Evolutionary conservation across 1,140 invertebrate species (phyloP), one percentile per base, ranked within the genome.

Genomic region (Ladona fulva): DNA sequence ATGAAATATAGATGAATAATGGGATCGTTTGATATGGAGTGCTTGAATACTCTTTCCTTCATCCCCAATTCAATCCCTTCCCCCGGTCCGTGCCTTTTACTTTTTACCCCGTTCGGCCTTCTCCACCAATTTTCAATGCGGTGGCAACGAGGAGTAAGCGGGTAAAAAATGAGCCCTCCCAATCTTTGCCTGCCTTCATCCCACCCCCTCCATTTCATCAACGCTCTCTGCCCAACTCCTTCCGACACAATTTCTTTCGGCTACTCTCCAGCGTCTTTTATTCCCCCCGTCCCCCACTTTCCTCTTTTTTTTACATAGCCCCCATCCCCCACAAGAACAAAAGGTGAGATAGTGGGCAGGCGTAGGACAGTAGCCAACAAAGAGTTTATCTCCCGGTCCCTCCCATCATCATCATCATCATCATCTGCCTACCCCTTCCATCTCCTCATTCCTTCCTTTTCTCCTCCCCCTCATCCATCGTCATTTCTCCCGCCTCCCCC

Each of bases 21-120:
- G 52, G 52, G 14, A 66, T 66, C 52, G 52, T 66, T 16, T 66
- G n/a, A 66, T 66, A 22, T 5, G 52, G n/a, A 19, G 52, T 5
- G 16, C 14, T 16, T 12, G 52, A 66, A 66, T 22, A 66, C 84
- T 84, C 85, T 85, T 85, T 85, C 84, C 80, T 82, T 81, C 82
- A 84, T 85, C 85, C 84, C 83, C 84, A 83, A 84, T 85, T 84
- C 84, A 84, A 83, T 82, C 81, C 82, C 82, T 78, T 83, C 80
- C 78, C 81, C 81, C 80, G 82, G 78, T 79, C 19, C 74, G 75
- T 78, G 79, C 76, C 77, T 78, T 80, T 80, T 81, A 78, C 81
- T 82, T 81, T 81, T 77, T 77, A 42, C 77, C 52, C 42, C 42
- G 74, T n/a, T 73, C 74, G 24, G 73, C 74, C 78, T 76, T 75